Percentiles rank a stretch among this genome's conserved stretches.
phyloP scores from a whole-genome alignment of 2,797 vertebrate genomes.

The Hydrophis major region DNA sequence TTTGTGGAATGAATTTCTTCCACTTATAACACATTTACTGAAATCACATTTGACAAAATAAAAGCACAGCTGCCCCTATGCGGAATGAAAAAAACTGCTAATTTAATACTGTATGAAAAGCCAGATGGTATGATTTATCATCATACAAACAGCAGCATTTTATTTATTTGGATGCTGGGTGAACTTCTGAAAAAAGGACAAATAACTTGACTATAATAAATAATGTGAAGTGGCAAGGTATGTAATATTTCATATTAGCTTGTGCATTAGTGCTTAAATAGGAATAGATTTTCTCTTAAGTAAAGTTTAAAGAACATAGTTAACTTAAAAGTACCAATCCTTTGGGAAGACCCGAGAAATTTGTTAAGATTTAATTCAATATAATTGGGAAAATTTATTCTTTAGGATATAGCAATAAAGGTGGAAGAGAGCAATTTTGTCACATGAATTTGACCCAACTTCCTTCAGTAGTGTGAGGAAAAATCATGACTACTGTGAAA shows the following conservation, averaged over 20 bases:
- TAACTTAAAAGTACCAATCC: slow-evolving; percentile 32
- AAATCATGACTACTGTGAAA: not conserved
- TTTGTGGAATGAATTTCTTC: not conserved
- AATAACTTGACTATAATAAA: slow-evolving; percentile 40
- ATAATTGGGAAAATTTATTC: slow-evolving; percentile 41
- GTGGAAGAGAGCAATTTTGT: not conserved
- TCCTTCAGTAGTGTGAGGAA: not conserved
- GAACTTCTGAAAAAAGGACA: slow-evolving; percentile 7
- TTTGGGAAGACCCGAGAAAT: slow-evolving; percentile 51
- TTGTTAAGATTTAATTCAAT: slow-evolving; percentile 50
- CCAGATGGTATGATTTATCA: not conserved
- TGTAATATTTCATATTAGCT: slow-evolving; percentile 18
- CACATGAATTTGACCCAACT: too few species aligned
- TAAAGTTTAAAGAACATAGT: slow-evolving; percentile 39
- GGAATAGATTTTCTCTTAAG: slow-evolving; percentile 26
- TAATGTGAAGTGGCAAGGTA: slow-evolving; percentile 39
- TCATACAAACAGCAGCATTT: not conserved
- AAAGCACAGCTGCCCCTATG: not conserved
- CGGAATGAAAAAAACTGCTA: not conserved
- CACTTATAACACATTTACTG: not conserved
- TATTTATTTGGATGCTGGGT: not conserved
- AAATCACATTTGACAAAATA: slow-evolving; percentile 1
- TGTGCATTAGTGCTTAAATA: slow-evolving; percentile 33
- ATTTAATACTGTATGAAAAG: slow-evolving; percentile 1
- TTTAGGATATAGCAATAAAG: slow-evolving; percentile 51